Evolutionary conservation across 2,888 invertebrate species (phyloP).

Genomic region (Cryptocephalus primarius): DNA sequence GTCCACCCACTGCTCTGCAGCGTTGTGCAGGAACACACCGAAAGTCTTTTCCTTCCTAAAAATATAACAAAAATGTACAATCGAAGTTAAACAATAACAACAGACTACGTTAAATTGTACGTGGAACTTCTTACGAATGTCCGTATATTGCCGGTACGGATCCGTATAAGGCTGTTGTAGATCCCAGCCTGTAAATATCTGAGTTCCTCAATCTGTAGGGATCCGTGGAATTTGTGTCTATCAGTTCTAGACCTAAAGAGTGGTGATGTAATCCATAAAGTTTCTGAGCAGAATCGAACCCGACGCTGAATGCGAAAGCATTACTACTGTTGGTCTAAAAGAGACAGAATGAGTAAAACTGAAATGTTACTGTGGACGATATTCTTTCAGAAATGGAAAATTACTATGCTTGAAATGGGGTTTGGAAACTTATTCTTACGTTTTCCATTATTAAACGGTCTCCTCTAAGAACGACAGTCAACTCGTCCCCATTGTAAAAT

Average conservation of each 20-base stretch:
- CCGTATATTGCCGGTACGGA: conserved; percentile 83
- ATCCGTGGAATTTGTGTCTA: conserved; percentile 63
- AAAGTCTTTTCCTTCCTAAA: conserved; percentile 5
- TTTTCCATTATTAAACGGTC: too few relatives aligned
- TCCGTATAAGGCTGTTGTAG: conserved; percentile 53
- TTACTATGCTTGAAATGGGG: too few relatives aligned
- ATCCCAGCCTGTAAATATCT: conserved; percentile 76
- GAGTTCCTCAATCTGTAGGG: conserved; percentile 89
- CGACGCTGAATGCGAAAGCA: conserved; percentile 17
- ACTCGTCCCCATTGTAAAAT: too few relatives aligned
- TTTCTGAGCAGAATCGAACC: conserved; percentile 10
- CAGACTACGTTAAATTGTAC: too few relatives aligned
- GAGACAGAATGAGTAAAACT: neutral
- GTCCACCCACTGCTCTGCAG: conserved; percentile 96
- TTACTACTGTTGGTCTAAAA: conserved; percentile 14
- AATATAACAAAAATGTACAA: neutral
- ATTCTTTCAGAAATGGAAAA: too few relatives aligned
- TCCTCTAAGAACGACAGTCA: too few relatives aligned
- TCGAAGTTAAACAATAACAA: too few relatives aligned
- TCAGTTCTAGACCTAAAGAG: conserved; percentile 74
- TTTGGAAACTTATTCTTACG: too few relatives aligned
- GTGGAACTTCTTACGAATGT: conserved; percentile 59
- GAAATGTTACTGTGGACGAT: neutral
- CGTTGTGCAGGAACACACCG: conserved; percentile 55
- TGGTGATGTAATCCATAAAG: conserved; percentile 69